Evolutionary conservation across 2,888 invertebrate genomes (phyloP), one percentile per base, ranked within the genome.

Genomic region (Aproaerema taeniolella): DNA sequence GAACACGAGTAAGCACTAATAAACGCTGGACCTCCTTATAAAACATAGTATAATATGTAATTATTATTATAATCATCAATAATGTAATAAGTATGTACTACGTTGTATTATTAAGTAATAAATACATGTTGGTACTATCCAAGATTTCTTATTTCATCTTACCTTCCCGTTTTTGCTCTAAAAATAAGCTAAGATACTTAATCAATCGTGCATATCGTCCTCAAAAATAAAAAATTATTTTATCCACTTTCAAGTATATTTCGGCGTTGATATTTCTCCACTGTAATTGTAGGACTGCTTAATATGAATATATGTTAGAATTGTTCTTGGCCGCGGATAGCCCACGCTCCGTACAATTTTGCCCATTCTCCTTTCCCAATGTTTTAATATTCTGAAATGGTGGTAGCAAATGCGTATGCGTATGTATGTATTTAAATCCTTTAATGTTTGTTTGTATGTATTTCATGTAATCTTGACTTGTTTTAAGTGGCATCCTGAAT

Each of bases 291-390:
- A 31, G 33, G 33, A 33, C 33, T 33, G 10, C 16, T 4, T 17
- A n/a, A 16, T 20, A 33, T 20, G 5, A 20, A 17, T 20, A 33
- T 10, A 33, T 33, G 7, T 11, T 5, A 17, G 11, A 33, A 33
- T 33, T 11, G 7, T 33, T 5, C 8, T 33, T 17, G 33, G 33
- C 33, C 33, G 33, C 33, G 33, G 33, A 20, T 11, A 5, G 33
- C 33, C 33, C 33, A 33, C 20, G 33, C 12, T 33, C 33, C 33
- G 20, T 33, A 33, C 33, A 33, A 33, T 20, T 17, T 2, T 33
- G 31, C 20, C 33, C 33, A 17, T 33, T 33, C 1, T 61, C 60
- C 31, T 28, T n/a, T n/a, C n/a, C n/a, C n/a, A n/a, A n/a, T n/a
- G n/a, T n/a, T n/a, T n/a, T n/a, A n/a, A n/a, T n/a, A n/a, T n/a